Evolutionary conservation across 1,140 invertebrate species (phyloP).

Genomic region (Drosophila parvula): DNA sequence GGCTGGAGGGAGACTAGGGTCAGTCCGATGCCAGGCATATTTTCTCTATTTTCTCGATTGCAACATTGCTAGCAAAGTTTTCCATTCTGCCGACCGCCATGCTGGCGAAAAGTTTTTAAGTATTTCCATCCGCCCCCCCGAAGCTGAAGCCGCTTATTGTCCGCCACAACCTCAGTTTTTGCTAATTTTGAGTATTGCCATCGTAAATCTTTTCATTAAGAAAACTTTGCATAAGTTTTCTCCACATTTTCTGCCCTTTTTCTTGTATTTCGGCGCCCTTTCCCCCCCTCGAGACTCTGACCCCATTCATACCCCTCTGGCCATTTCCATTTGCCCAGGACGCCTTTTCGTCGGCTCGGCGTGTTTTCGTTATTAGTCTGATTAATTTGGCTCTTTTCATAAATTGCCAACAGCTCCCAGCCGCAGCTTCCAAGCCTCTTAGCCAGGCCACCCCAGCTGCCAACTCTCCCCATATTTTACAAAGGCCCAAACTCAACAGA

Average conservation of each 20-base stretch:
- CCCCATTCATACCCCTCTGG: not conserved
- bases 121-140: conserved; percentile 18
- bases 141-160: conserved; percentile 53
- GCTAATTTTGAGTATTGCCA: conserved; percentile 82
- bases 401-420: conserved; percentile 83
- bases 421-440: conserved; percentile 58
- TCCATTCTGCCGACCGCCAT: conserved; percentile 42
- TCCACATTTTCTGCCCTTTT: conserved; percentile 29
- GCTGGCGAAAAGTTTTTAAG: conserved; percentile 67
- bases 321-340: conserved; percentile 57
- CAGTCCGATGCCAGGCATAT: conserved; percentile 34
- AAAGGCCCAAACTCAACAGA: conserved; percentile 35
- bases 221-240: conserved; percentile 83
- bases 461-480: conserved; percentile 12
- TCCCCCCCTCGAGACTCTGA: too few relatives aligned
- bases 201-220: conserved; percentile 84
- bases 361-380: conserved; percentile 84
- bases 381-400: conserved; percentile 84
- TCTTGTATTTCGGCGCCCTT: not conserved
- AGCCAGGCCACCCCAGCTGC: conserved; percentile 5
- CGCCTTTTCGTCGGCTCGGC: conserved; percentile 67
- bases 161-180: conserved; percentile 81
- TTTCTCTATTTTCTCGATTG: conserved; percentile 37
- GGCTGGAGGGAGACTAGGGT: not conserved
- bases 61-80: conserved; percentile 56